These are phyloP conservation scores for Drosophila varians DNA, from an alignment of 1,140 invertebrate genomes.

Conservation along the genomic window DNA sequence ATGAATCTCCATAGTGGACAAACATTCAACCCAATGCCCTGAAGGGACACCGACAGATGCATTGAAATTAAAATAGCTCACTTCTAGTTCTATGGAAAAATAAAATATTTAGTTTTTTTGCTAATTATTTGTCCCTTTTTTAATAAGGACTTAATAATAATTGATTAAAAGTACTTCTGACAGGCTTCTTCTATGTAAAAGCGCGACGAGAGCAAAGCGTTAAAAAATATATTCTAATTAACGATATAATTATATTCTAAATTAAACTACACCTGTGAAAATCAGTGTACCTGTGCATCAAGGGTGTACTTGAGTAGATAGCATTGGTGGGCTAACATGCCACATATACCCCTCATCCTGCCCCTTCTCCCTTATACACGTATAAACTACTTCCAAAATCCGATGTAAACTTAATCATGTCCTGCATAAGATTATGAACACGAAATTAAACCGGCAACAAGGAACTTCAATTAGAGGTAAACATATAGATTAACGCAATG, in stretches of 20 bases:
- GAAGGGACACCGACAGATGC: not conserved
- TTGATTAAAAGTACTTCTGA: too few relatives aligned
- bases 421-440: conserved; percentile 56
- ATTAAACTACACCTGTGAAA: not conserved
- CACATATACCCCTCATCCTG: not conserved
- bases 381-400: not conserved
- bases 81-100: not conserved
- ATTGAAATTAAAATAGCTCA: not conserved
- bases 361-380: not conserved
- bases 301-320: not conserved
- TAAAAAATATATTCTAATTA: too few relatives aligned
- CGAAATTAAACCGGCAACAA: conserved; percentile 60
- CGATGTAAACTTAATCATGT: conserved; percentile 37
- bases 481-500: conserved; percentile 52
- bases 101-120: too few relatives aligned
- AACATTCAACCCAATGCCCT: not conserved
- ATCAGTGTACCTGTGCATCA: not conserved
- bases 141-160: too few relatives aligned
- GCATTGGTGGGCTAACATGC: not conserved
- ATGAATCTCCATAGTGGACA: not conserved
- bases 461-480: conserved; percentile 70
- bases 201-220: too few relatives aligned
- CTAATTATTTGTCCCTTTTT: too few relatives aligned
- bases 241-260: too few relatives aligned
- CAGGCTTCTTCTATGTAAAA: too few relatives aligned